Evolutionary conservation across 1,140 invertebrate genomes (phyloP).

Genomic region (Philotrypesis tridentata): DNA sequence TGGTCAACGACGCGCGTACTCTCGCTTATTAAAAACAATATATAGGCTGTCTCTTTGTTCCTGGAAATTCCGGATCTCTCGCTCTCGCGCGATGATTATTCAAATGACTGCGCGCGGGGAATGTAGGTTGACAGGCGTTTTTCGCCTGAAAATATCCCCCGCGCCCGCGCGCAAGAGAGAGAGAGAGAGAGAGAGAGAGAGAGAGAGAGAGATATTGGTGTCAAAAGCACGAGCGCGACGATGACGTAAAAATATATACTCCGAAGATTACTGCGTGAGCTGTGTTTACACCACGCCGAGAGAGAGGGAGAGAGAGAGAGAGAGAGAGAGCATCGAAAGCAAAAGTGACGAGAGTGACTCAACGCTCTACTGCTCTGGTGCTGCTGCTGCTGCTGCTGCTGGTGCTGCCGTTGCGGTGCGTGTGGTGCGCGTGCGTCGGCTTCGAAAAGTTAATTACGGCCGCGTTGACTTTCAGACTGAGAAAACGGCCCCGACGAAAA

Average conservation of each 20-base stretch:
- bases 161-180: too few species aligned
- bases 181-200: too few species aligned
- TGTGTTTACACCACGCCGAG: neutral
- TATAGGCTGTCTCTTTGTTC: neutral
- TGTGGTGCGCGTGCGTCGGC: neutral
- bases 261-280: slow-evolving; percentile 30
- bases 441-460: slow-evolving; percentile 47
- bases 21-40: neutral
- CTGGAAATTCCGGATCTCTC: neutral
- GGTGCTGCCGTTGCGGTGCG: too few species aligned
- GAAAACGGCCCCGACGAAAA: slow-evolving; percentile 38
- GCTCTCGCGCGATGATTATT: neutral
- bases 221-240: neutral
- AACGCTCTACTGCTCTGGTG: too few species aligned
- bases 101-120: neutral
- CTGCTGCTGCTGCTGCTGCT: too few species aligned
- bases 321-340: slow-evolving; percentile 38
- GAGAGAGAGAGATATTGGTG: neutral
- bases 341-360: slow-evolving; percentile 48
- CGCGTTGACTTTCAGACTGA: slow-evolving; percentile 47
- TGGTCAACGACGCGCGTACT: neutral
- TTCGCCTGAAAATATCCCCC: neutral
- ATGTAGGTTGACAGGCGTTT: neutral
- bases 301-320: too few species aligned
- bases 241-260: slow-evolving; percentile 43